Evolutionary conservation across 30 jellyfish, hydroid and myxozoan genomes (phyloP).

Genomic region (Pelagia noctiluca): DNA sequence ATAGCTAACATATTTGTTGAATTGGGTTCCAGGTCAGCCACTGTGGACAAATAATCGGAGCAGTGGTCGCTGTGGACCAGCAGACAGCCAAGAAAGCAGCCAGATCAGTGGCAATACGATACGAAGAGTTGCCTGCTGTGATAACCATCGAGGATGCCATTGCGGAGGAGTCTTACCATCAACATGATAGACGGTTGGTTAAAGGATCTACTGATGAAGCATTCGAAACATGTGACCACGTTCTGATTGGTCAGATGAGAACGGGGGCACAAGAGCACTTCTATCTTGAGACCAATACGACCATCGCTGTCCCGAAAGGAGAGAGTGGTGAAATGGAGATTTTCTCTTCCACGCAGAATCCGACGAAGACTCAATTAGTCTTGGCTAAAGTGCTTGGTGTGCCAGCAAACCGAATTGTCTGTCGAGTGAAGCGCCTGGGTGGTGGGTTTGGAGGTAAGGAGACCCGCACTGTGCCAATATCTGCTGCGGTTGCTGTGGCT

Average conservation of each 20-base stretch:
- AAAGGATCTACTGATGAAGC: constrained; percentile 10
- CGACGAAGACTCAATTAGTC: constrained; percentile 24
- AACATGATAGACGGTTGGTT: not conserved
- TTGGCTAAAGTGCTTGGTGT: constrained; percentile 42
- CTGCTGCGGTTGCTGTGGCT: constrained; percentile 53
- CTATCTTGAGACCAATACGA: constrained; percentile 52
- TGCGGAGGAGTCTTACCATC: constrained; percentile 1
- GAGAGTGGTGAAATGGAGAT: constrained; percentile 57
- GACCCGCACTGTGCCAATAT: constrained; percentile 30
- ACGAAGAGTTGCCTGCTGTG: too few relatives aligned
- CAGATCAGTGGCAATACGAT: too few relatives aligned
- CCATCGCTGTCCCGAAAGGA: constrained; percentile 52
- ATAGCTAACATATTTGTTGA: too few relatives aligned
- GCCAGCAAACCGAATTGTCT: constrained; percentile 57
- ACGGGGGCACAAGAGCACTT: constrained; percentile 69
- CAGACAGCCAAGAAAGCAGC: too few relatives aligned
- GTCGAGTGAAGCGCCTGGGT: constrained; percentile 46
- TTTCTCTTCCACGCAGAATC: constrained; percentile 42
- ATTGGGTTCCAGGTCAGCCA: not conserved
- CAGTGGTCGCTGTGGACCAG: not conserved
- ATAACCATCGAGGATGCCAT: constrained; percentile 58
- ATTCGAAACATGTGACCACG: constrained; percentile 47
- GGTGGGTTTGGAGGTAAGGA: constrained; percentile 71
- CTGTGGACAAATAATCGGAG: not conserved
- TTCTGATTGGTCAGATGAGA: constrained; percentile 55